Evolutionary conservation across 2,888 invertebrate species (phyloP).

Genomic region (Herminia tarsipennalis): DNA sequence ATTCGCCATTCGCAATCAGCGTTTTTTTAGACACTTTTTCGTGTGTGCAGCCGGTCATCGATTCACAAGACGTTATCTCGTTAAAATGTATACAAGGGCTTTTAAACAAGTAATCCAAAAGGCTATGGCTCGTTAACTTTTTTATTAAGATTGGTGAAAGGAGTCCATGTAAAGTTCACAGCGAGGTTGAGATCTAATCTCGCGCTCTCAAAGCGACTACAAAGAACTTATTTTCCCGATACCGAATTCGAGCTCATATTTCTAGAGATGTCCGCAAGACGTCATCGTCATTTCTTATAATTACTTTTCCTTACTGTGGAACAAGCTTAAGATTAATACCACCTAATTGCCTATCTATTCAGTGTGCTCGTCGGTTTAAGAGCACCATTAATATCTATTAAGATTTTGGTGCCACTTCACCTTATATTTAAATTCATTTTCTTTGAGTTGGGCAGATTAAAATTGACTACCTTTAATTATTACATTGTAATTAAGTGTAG

Average conservation of each 20-base stretch:
- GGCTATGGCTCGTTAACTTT: no score
- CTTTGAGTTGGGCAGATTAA: constrained; percentile 14
- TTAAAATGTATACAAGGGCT: no score
- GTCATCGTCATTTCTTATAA: constrained; percentile 75
- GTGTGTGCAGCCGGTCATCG: no score
- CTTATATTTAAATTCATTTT: constrained; percentile 51
- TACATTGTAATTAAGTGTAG: constrained; percentile 22
- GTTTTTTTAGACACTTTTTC: no score
- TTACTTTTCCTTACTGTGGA: constrained; percentile 64
- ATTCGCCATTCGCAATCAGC: no score
- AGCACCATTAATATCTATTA: constrained; percentile 65
- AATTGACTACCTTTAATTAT: no score
- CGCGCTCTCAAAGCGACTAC: no score
- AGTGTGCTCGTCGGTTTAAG: constrained; percentile 59
- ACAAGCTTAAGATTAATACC: constrained; percentile 67
- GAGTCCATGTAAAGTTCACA: no score
- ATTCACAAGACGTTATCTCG: no score
- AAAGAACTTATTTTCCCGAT: constrained; percentile 29
- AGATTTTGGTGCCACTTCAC: constrained; percentile 49
- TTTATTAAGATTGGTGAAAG: no score
- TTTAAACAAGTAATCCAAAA: no score
- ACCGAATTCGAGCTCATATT: constrained; percentile 52
- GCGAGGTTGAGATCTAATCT: no score
- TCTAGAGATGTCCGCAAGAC: constrained; percentile 60
- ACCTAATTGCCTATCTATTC: constrained; percentile 76